Evolutionary conservation across 2,113 vertebrate genomes (phyloP).

Genomic region (Brevimyrus niger): DNA sequence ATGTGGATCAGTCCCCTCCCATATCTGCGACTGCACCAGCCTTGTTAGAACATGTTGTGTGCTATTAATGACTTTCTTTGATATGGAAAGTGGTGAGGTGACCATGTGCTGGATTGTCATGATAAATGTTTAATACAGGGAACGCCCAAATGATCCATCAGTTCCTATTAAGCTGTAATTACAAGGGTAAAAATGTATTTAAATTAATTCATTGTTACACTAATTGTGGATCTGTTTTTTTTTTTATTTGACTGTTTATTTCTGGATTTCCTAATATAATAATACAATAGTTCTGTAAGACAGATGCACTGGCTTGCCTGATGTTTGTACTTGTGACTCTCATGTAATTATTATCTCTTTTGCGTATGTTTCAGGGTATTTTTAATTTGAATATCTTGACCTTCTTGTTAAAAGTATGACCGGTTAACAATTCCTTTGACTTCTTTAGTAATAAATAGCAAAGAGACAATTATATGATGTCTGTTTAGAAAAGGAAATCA

Average conservation of each 20-base stretch:
- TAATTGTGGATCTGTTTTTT: constrained; percentile 31
- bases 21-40: not conserved
- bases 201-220: constrained; percentile 50
- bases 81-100: constrained; percentile 46
- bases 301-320: not conserved
- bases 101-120: constrained; percentile 49
- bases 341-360: not conserved
- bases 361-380: not conserved
- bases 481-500: not conserved
- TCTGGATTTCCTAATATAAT: not conserved
- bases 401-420: not conserved
- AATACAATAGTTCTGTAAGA: not conserved
- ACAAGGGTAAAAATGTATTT: constrained; percentile 44
- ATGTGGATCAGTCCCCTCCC: not conserved
- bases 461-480: not conserved
- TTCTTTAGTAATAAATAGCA: not conserved
- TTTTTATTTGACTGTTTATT: constrained; percentile 12
- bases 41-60: constrained; percentile 1
- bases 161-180: constrained; percentile 55
- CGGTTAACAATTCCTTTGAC: not conserved
- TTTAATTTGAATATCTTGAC: not conserved
- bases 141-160: constrained; percentile 55
- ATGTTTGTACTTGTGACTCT: not conserved
- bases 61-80: constrained; percentile 43
- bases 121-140: constrained; percentile 56